Evolutionary conservation across 2,113 vertebrate genomes (phyloP), one percentile per base, ranked within the genome.

Genomic region (Abramis brama): DNA sequence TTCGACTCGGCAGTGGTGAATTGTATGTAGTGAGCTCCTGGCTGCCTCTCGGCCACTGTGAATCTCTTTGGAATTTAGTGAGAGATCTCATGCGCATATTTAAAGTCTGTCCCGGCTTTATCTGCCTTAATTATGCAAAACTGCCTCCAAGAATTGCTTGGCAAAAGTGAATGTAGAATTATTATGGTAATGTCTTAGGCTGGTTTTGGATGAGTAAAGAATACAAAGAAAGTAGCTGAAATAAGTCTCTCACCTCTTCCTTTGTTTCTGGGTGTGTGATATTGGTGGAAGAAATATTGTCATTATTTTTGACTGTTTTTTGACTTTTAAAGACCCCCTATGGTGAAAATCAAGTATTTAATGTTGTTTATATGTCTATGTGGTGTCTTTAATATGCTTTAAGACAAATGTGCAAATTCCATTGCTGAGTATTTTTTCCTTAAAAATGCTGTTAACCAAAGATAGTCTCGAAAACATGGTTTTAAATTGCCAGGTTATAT

Each of bases 41-140:
- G 57, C 39, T 80, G 33, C 77, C 80, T 64, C 9, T 45, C 27
- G 21, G 33, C 36, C 50, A 75, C 39, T 43, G 39, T 68, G 45
- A 86, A 64, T 86, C 30, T 80, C 59, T 55, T 39, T 52, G 82
- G 52, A 85, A 86, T 78, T 81, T 87, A n/a, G 71, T n/a, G 21
- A 81, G 30, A 81, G 17, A 88, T 64, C 78, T 43, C n/a, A 43
- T 52, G 23, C 10, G 50, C 74, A 52, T 15, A 79, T 55, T 71
- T 68, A 59, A 52, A n/a, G 47, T 47, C 62, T 33, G 27, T 47
- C 30, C 77, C 9, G 25, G 52, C 66, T 86, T 68, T 23, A 79
- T 88, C 74, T 27, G 21, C 57, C 47, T 23, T 75, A 79, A 76
- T 80, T 87, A 84, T 82, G 84, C 64, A 79, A 77, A 87, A 85